Evolutionary conservation across 2,797 vertebrate species (phyloP), one percentile per base, ranked within the genome.

Genomic region (Sitta carolinensis): DNA sequence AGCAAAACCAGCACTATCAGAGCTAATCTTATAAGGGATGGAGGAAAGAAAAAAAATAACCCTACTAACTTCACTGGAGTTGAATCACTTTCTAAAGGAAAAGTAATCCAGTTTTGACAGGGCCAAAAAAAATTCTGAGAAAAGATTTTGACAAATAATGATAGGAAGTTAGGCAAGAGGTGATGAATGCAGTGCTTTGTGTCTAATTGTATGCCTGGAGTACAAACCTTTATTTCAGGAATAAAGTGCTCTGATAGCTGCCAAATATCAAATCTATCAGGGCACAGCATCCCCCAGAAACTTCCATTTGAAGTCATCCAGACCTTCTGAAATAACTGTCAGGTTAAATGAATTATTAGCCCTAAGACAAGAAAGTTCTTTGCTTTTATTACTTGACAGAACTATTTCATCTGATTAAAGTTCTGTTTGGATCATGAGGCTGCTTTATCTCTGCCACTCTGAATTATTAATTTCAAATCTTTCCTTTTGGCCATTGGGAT

Each of bases 61-160:
- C 25, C 34, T 22, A 1, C 47, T 51, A n/a, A 55, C 18, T 68
- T 78, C 34, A 78, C 9, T 3, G 61, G 58, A 48, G 50, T 61
- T 81, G 81, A 76, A 78, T 38, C 66, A 16, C 34, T 64, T 58
- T 51, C 54, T 58, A 68, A 54, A 62, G 47, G 79, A 54, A 68
- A 85, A 87, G 8, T 13, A 70, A 77, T 61, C 25, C 11, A 14
- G 54, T 72, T 91, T 78, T 89, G 68, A 92, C 68, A 62, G 47
- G 36, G 15, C 23, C 23, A 26, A 74, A 74, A 74, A 84, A 38
- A 45, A 26, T 4, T 2, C 34, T 17, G 50, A 86, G 87, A 36
- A 64, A 87, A 94, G 66, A 64, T 91, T 96, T 80, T 91, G 89
- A 92, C 91, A 89, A 70, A 90, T 91, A 54, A 72, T 13, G 76